phyloP scores from a whole-genome alignment of 2,113 vertebrate species.

The Parotia lawesii region DNA sequence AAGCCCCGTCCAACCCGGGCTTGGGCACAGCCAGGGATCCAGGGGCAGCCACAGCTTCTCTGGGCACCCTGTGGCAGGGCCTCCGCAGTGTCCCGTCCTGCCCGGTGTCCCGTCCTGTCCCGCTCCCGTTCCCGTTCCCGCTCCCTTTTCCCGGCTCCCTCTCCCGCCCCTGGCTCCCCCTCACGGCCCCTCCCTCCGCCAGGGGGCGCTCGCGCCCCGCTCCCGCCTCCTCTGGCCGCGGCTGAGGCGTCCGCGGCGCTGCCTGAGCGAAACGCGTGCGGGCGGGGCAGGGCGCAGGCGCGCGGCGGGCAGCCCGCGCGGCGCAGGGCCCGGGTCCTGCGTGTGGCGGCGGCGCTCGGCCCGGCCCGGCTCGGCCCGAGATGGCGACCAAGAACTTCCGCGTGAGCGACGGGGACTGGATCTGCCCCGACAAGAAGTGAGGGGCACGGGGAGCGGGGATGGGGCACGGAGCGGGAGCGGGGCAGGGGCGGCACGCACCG shows the following conservation, averaged over 20 bases:
- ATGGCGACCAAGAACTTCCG: conserved; percentile 98
- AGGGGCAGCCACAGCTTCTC: no score
- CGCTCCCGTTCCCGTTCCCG: no score
- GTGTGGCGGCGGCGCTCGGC: background rate
- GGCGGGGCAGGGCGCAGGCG: no score
- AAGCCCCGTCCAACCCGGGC: no score
- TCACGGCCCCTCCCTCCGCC: background rate
- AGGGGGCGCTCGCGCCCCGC: background rate
- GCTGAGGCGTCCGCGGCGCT: background rate
- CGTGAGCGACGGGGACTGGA: conserved; percentile 97
- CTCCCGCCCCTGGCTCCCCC: background rate
- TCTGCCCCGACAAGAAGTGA: conserved; percentile 98
- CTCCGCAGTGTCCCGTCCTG: no score
- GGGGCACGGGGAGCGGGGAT: background rate
- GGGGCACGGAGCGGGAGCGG: no score
- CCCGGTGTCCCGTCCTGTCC: no score
- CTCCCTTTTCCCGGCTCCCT: no score
- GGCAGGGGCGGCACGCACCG: background rate
- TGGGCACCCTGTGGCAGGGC: no score
- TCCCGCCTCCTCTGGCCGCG: no score
- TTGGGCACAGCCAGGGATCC: no score
- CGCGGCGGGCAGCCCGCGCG: no score
- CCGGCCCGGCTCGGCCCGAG: conserved; percentile 20
- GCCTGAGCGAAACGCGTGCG: background rate
- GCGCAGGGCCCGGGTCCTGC: background rate